phyloP scores from a whole-genome alignment of 2,888 invertebrate genomes.

The Oasisia sp. region DNA sequence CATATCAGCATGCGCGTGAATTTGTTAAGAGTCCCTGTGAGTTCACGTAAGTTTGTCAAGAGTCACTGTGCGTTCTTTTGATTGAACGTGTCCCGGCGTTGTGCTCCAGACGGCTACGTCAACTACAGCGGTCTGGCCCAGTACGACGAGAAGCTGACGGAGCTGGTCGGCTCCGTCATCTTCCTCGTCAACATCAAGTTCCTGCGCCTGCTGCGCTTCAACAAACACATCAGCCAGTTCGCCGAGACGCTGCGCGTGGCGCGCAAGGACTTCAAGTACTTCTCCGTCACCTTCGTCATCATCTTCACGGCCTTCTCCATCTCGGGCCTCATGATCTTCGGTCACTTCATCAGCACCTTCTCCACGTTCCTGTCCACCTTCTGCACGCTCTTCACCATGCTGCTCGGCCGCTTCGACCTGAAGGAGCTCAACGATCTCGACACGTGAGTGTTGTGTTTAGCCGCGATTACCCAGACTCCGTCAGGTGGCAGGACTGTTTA shows the following conservation, averaged over 20 bases:
- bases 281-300: conserved; percentile 40
- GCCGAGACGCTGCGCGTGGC: conserved; percentile 35
- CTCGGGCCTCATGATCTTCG: conserved; percentile 38
- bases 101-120: conserved; percentile 35
- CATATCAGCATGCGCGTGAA: too few species aligned
- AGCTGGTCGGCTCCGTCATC: conserved; percentile 36
- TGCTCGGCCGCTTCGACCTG: conserved; percentile 45
- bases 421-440: conserved; percentile 32
- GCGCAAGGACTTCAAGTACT: conserved; percentile 34
- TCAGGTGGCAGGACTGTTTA: too few species aligned
- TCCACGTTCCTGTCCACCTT: conserved; percentile 37
- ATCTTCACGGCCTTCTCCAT: conserved; percentile 42
- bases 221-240: conserved; percentile 37
- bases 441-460: conserved; percentile 20
- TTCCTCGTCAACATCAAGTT: conserved; percentile 44
- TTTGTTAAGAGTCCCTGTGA: too few species aligned
- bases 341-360: conserved; percentile 33
- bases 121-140: conserved; percentile 39
- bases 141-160: conserved; percentile 37
- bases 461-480: too few species aligned
- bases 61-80: too few species aligned
- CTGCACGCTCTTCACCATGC: conserved; percentile 42
- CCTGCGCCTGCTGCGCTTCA: conserved; percentile 42
- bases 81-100: too few species aligned
- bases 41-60: too few species aligned